A percentile compares a stretch with the other conserved stretches of the same genome.
These are phyloP conservation scores for Hemistola chrysoprasaria DNA, from an alignment of 2,888 invertebrate species.

Conservation along the genomic window DNA sequence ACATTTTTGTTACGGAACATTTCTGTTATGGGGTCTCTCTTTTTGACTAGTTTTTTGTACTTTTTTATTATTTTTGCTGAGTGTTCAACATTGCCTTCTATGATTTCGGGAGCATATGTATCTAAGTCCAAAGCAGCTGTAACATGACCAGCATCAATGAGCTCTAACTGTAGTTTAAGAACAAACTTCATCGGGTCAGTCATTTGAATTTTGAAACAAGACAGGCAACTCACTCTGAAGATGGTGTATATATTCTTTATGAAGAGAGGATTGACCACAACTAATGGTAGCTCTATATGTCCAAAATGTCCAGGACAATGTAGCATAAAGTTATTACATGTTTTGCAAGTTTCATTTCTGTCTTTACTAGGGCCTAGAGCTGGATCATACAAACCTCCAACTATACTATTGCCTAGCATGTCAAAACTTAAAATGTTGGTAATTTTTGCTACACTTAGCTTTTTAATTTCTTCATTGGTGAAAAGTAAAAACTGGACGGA, in stretches of 20 bases:
- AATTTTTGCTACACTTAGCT: slow-evolving; percentile 91
- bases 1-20: slow-evolving; percentile 73
- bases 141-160: slow-evolving; percentile 88
- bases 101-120: slow-evolving; percentile 53
- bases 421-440: slow-evolving; percentile 91
- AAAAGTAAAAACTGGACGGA: slow-evolving; percentile 87
- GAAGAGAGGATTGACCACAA: slow-evolving; percentile 95
- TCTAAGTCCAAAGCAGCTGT: slow-evolving; percentile 88
- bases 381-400: slow-evolving; percentile 95
- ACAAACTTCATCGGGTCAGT: slow-evolving; percentile 75
- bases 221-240: slow-evolving; percentile 86
- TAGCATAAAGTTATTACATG: slow-evolving; percentile 86
- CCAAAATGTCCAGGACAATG: slow-evolving; percentile 97
- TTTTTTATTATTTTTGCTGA: slow-evolving; percentile 71
- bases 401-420: slow-evolving; percentile 89
- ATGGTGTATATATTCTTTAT: slow-evolving; percentile 87
- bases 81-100: slow-evolving; percentile 57
- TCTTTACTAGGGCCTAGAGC: slow-evolving; percentile 87
- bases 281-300: slow-evolving; percentile 93
- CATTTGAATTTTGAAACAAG: slow-evolving; percentile 86
- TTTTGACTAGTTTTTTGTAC: slow-evolving; percentile 57
- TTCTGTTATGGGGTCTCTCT: slow-evolving; percentile 49
- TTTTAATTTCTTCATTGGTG: slow-evolving; percentile 88
- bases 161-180: slow-evolving; percentile 85
- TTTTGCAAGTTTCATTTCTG: slow-evolving; percentile 87